A percentile compares a stretch with the other conserved stretches of the same genome.
Conservation (phyloP, 1,140 invertebrate genomes). For the Drosophila subpulchrella region DNA sequence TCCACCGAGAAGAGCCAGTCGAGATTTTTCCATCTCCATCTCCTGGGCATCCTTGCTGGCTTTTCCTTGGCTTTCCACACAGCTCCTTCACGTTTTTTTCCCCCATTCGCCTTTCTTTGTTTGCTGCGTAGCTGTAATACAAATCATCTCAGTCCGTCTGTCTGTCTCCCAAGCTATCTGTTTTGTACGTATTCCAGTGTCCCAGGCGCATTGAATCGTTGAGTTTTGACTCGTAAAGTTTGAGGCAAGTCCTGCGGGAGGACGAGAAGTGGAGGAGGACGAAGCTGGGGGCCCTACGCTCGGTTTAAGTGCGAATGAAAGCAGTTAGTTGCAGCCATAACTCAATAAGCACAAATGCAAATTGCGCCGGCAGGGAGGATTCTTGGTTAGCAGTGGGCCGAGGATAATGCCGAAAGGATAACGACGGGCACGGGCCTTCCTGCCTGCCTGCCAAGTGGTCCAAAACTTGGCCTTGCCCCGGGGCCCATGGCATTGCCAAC, state of each 20-base stretch:
- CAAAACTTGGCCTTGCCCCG: conserved; percentile 40
- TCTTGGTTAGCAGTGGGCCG: conserved; percentile 37
- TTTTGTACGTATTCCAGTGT: conserved; percentile 34
- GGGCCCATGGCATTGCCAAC: conserved; percentile 22
- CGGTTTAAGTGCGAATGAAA: conserved; percentile 78
- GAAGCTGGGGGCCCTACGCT: conserved; percentile 23
- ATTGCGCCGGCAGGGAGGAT: conserved; percentile 62
- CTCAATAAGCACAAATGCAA: conserved; percentile 82
- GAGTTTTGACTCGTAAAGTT: conserved; percentile 70
- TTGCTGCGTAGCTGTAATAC: conserved; percentile 69
- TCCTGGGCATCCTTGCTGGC: conserved; percentile 13
- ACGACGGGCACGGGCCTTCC: background rate
- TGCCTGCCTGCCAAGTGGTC: conserved; percentile 16
- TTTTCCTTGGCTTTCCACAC: conserved; percentile 14
- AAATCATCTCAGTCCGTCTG: conserved; percentile 60
- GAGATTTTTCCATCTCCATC: conserved; percentile 29
- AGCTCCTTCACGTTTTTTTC: conserved; percentile 21
- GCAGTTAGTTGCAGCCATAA: conserved; percentile 78
- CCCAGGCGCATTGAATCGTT: conserved; percentile 70
- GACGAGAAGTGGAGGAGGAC: background rate
- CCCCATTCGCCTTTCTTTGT: conserved; percentile 42
- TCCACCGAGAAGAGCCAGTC: conserved; percentile 17
- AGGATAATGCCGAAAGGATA: conserved; percentile 45
- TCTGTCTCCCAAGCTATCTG: conserved; percentile 17
- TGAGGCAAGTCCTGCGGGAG: conserved; percentile 34